Base-by-base conservation (phyloP, 1,140 invertebrate genomes). In the Drosophila parabipectinata region DNA sequence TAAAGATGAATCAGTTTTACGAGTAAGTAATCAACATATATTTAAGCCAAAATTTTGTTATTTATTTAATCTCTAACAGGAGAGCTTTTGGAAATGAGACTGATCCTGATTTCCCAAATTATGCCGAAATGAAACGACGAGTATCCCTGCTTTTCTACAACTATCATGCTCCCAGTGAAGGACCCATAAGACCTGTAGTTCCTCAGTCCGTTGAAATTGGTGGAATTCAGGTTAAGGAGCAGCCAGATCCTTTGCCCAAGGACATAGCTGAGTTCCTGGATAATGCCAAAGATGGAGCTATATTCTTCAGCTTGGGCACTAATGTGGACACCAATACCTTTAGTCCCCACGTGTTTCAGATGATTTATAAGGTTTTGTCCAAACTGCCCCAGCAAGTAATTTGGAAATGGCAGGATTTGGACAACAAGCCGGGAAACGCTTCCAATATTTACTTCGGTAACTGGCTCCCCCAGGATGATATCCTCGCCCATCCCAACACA, bases 391-490 rank as follows among this genome's bases (percentile, higher is more conserved):
- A 94, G 52, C 91, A 89, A 54, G 92, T 95, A 1, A 71, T 95
- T n/a, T 95, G 94, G 94, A 95, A 95, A 91, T 94, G 92, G 90
- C 79, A 85, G 51, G 74, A 90, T 93, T 44, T 77, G 14, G 94
- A 80, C 93, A 94, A 87, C 92, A 95, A 48, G 94, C 90, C 90
- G 0, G 91, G 92, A 2, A 92, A 93, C 53, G 92, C 95, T 0
- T 57, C 91, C 0, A 96, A 96, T 90, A 92, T 96, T 1, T 92
- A 94, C 58, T 90, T 95, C 1, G 92, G 91, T 30, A 94, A 94
- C 52, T 96, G 96, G 96, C 77, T 96, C 3, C 95, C 95, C 0
- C 95, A 97, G 81, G 94, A 94, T 59, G 95, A 95, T 72, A 92
- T 96, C 73, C 84, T 91, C 3, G 95, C 93, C 34, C 95, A 96